Percentiles rank a stretch among this genome's conserved stretches.
phyloP scores from a whole-genome alignment of 2,888 invertebrate species.

The Hesperia comma region DNA sequence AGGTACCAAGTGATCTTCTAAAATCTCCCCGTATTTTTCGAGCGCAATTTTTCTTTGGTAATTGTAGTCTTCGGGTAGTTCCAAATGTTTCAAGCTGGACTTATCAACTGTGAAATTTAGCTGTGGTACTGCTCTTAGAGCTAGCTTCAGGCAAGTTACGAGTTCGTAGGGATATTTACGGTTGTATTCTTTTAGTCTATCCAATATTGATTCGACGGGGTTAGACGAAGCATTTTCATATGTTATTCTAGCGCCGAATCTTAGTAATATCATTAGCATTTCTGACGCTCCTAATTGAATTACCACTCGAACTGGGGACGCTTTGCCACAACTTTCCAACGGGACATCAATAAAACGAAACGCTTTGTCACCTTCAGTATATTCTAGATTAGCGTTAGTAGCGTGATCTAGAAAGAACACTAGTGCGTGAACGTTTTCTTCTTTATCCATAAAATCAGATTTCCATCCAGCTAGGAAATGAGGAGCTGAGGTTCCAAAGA shows the following conservation, averaged over 20 bases:
- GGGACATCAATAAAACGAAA: conserved; percentile 90
- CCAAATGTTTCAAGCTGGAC: conserved; percentile 59
- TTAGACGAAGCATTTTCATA: conserved; percentile 84
- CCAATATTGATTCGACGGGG: conserved; percentile 86
- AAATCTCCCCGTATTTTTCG: conserved; percentile 77
- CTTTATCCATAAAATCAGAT: conserved; percentile 90
- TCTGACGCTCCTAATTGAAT: conserved; percentile 90
- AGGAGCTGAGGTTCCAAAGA: conserved; percentile 91
- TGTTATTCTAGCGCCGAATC: conserved; percentile 87
- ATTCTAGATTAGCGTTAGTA: conserved; percentile 85
- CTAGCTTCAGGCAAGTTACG: conserved; percentile 87
- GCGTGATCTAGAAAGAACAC: conserved; percentile 92
- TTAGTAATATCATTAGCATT: conserved; percentile 88
- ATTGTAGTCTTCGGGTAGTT: conserved; percentile 72
- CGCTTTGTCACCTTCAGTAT: conserved; percentile 63
- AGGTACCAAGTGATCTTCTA: conserved; percentile 85
- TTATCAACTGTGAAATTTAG: conserved; percentile 80
- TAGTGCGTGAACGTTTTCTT: conserved; percentile 90
- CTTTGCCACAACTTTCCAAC: conserved; percentile 90
- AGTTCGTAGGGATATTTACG: conserved; percentile 87
- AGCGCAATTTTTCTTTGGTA: conserved; percentile 71
- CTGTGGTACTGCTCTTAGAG: conserved; percentile 86
- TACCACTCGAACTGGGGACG: conserved; percentile 89
- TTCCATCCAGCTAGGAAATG: conserved; percentile 94
- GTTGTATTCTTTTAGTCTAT: conserved; percentile 86